phyloP scores from a whole-genome alignment of 2,888 invertebrate species.

The Ophraella communa region DNA sequence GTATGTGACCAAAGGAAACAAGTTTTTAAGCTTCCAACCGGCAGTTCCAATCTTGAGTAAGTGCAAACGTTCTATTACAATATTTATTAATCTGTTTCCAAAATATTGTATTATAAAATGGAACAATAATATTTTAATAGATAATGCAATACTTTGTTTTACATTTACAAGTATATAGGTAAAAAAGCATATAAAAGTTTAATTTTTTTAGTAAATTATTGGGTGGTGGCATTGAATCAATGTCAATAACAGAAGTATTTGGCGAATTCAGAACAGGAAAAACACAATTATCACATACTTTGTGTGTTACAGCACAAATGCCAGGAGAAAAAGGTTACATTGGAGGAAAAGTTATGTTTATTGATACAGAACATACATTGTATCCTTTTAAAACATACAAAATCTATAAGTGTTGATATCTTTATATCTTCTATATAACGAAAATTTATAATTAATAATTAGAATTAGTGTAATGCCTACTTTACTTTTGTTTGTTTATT shows the following conservation, averaged over 20 bases:
- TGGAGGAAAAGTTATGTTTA: conserved; percentile 82
- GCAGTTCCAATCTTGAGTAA: conserved; percentile 76
- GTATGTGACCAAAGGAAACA: conserved; percentile 74
- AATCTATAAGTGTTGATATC: background rate
- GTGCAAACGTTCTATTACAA: no score
- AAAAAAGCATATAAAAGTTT: conserved; percentile 11
- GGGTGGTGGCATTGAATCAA: conserved; percentile 82
- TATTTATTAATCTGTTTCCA: no score
- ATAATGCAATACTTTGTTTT: no score
- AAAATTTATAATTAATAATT: background rate
- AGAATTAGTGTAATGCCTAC: background rate
- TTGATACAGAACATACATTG: conserved; percentile 86
- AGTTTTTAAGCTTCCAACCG: conserved; percentile 74
- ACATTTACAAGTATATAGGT: no score
- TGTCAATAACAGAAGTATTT: conserved; percentile 84
- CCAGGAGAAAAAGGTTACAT: conserved; percentile 71
- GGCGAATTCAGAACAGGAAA: conserved; percentile 85
- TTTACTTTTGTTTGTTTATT: conserved; percentile 4
- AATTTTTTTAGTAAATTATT: conserved; percentile 72
- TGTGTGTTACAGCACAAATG: conserved; percentile 80
- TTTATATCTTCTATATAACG: background rate
- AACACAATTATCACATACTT: conserved; percentile 80
- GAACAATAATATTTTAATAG: background rate
- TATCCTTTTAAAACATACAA: conserved; percentile 69
- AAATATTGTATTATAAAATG: no score